Base-by-base conservation (phyloP, 2,888 invertebrate genomes). In the Cephus rjabovi region DNA sequence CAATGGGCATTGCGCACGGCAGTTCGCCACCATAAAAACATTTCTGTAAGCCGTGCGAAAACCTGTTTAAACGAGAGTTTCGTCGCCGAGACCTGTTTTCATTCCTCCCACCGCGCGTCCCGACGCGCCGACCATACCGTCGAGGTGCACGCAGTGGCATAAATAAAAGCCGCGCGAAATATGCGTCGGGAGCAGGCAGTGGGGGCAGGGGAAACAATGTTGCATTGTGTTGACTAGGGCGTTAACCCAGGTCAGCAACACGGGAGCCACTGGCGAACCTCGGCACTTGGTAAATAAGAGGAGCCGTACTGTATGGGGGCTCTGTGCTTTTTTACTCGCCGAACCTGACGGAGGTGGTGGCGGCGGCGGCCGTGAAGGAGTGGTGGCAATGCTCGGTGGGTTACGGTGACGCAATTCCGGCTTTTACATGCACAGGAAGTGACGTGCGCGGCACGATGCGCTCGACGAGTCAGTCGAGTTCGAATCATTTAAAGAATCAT, bases 221-320 rank as follows among this genome's bases (percentile, higher is more conserved):
- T 86, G 85, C 86, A 86, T 87, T 85, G 88, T 86, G 83, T 83
- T 80, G 83, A 82, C 79, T 80, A 84, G 88, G 88, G 85, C 88
- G 87, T 89, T 89, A 89, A 88, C 88, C 88, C 85, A 88, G 88
- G 89, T 89, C 88, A 87, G 89, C 84, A 86, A 88, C 86, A 85
- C 40, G 40, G 40, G 40, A 40, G 40, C 40, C 40, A 40, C 40
- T 40, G 37, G 31, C 37, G 31, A 56, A 30, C 68, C 56, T 75
- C 37, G 30, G 30, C 30, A 30, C 71, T 30, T 71, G 33, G 33
- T 71, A 33, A 33, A 31, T 71, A 71, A 71, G 31, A 30, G 30
- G 33, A n/a, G 31, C 71, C 71, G 30, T n/a, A 33, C 71, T 71
- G 31, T 33, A 30, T 6, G 31, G 30, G 12, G 71, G 31, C 30